These are phyloP conservation scores for Limanda limanda DNA, from an alignment of 2,113 vertebrate genomes.

Conservation along the genomic window DNA sequence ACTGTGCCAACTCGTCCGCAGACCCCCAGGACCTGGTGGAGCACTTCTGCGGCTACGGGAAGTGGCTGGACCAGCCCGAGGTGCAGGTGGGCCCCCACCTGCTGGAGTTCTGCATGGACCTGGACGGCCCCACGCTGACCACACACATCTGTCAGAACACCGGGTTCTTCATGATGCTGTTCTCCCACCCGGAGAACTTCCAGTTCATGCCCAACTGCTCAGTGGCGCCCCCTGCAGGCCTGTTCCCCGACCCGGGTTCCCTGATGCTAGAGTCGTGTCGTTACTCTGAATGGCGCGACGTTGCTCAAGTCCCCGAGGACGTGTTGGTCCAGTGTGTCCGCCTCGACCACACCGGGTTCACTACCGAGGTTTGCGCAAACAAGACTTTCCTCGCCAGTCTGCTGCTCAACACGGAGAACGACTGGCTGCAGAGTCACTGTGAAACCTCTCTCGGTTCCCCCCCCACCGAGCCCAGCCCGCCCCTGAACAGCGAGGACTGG, in stretches of 20 bases:
- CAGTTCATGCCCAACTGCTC: conserved; percentile 76
- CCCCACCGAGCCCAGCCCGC: neutral
- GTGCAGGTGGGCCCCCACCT: conserved; percentile 43
- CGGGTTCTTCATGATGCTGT: conserved; percentile 74
- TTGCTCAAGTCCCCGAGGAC: conserved; percentile 39
- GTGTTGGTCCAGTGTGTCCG: conserved; percentile 74
- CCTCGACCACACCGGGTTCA: conserved; percentile 72
- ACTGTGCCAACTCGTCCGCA: conserved; percentile 74
- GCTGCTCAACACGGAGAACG: conserved; percentile 42
- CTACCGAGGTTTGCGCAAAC: conserved; percentile 73
- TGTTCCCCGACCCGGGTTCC: neutral
- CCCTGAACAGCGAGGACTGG: conserved; percentile 59
- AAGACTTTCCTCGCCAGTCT: conserved; percentile 67
- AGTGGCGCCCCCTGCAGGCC: neutral
- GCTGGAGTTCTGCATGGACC: conserved; percentile 77
- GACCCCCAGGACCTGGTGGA: conserved; percentile 56
- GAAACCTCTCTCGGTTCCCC: conserved; percentile 21
- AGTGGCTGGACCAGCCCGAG: conserved; percentile 62
- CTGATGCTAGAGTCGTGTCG: conserved; percentile 56
- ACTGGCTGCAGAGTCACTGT: conserved; percentile 79
- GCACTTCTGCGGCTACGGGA: conserved; percentile 78
- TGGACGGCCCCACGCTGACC: conserved; percentile 69
- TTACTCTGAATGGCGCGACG: conserved; percentile 77
- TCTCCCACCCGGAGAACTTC: conserved; percentile 69
- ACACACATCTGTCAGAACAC: conserved; percentile 74